phyloP scores from a whole-genome alignment of 2,797 vertebrate genomes.

The Pygocentrus nattereri region DNA sequence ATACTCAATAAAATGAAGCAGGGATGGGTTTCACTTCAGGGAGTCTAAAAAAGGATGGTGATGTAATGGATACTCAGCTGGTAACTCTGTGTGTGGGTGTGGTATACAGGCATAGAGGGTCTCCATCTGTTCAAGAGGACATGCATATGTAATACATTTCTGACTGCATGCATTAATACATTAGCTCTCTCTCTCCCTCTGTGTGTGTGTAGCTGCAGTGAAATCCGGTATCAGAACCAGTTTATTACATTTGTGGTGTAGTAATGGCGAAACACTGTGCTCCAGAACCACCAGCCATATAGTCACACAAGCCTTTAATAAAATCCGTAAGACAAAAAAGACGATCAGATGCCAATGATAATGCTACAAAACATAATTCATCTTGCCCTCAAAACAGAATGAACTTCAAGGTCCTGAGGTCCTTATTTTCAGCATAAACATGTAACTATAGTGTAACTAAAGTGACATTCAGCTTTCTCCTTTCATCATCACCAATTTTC shows the following conservation, averaged over 20 bases:
- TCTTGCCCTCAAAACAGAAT: too few relatives aligned
- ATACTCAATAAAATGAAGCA: constrained; percentile 45
- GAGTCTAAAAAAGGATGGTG: constrained; percentile 29
- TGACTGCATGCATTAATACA: neutral
- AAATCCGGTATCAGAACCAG: neutral
- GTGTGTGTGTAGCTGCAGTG: neutral
- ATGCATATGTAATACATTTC: constrained; percentile 11
- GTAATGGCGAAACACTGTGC: too few relatives aligned
- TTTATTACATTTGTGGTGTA: too few relatives aligned
- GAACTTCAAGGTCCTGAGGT: too few relatives aligned
- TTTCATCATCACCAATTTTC: neutral
- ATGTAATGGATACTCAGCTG: constrained; percentile 9
- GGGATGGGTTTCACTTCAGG: constrained; percentile 30
- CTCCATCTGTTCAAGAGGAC: neutral
- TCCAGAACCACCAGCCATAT: too few relatives aligned
- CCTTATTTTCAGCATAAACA: too few relatives aligned
- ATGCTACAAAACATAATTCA: too few relatives aligned
- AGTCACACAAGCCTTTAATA: too few relatives aligned
- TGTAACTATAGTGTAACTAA: too few relatives aligned
- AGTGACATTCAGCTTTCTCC: neutral
- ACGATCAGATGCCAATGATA: too few relatives aligned
- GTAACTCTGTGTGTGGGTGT: neutral
- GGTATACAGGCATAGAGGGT: neutral
- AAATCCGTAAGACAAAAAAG: too few relatives aligned
- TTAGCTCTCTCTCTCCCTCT: neutral